Percentiles rank a stretch among this genome's conserved stretches.
These are phyloP conservation scores for Nestor notabilis DNA, from an alignment of 2,113 vertebrate species.

Conservation along the genomic window DNA sequence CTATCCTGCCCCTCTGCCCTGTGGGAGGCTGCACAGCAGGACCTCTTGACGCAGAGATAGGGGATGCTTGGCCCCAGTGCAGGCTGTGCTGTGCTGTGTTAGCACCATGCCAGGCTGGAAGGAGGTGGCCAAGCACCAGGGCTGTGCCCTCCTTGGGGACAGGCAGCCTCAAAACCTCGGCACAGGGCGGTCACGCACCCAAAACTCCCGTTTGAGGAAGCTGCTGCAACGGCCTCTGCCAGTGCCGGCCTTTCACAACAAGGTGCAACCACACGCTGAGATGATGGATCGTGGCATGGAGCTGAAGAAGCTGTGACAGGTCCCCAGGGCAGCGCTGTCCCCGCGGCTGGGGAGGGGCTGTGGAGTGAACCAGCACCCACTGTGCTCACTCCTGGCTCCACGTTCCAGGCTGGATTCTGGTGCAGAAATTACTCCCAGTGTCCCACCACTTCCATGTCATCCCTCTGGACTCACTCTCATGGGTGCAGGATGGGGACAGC, in stretches of 20 bases:
- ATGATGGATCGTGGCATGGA: not conserved
- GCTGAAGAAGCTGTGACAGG: not conserved
- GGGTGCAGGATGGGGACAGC: accelerated
- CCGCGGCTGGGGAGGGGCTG: accelerated
- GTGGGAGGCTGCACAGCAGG: accelerated
- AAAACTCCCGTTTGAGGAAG: accelerated
- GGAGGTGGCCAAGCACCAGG: not conserved
- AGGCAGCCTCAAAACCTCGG: accelerated
- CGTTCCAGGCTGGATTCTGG: accelerated
- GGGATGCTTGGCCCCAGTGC: accelerated
- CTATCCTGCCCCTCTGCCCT: not conserved
- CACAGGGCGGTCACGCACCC: accelerated
- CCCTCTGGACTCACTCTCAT: accelerated
- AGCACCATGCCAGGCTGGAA: not conserved
- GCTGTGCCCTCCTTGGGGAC: not conserved
- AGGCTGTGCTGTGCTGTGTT: accelerated
- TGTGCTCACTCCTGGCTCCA: accelerated
- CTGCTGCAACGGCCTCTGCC: not conserved
- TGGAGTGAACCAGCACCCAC: accelerated
- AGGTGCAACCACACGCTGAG: accelerated
- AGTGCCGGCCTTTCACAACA: not conserved
- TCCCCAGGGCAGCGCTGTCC: not conserved
- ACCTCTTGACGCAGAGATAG: accelerated
- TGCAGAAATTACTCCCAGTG: not conserved
- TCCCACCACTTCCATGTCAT: accelerated